Evolutionary conservation across 2,113 vertebrate genomes (phyloP), one percentile per base, ranked within the genome.

Genomic region (Odontophorus gujanensis): DNA sequence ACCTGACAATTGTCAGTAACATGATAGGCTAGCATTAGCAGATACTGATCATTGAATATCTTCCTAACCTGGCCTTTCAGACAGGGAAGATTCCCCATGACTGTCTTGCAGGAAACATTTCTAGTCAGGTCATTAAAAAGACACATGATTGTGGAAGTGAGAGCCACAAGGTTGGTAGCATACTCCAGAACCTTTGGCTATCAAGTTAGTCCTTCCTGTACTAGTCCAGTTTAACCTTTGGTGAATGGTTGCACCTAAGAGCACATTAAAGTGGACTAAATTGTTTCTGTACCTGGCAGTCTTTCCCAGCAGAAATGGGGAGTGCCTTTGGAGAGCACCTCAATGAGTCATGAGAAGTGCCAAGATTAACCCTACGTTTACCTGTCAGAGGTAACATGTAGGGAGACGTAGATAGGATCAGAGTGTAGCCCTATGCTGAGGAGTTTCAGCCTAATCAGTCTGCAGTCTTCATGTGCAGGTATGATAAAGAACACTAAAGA

Each of bases 1-100:
- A 96, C 81, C 94, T 85, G 92, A 92, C 48, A 78, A 77, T 89
- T 85, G 91, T 69, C 96, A 82, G 96, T 69, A 93, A 93, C 51
- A 5, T 50, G 92, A 93, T 65, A 79, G 83, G 62, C 72, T 38
- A 57, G 63, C 81, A 87, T 94, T 92, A 91, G 87, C 93, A 90
- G 57, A 36, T 18, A 32, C 71, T 28, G 82, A 74, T 83, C 81
- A 21, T 30, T 48, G 73, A 77, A 78, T 53, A 9, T 77, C 74
- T 87, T 91, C 82, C 85, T 11, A 91, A 92, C 78, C 81, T 80
- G 87, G 74, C 79, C 59, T 87, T 81, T 92, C 65, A 63, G 42
- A 93, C 55, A 72, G 75, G 79, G 42, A 81, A 48, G 61, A 92
- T 93, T 91, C 89, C 87, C 93, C 89, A 74, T 48, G 63, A n/a